Evolutionary conservation across 2,888 invertebrate genomes (phyloP).

Genomic region (Caenorhabditis panamensis): DNA sequence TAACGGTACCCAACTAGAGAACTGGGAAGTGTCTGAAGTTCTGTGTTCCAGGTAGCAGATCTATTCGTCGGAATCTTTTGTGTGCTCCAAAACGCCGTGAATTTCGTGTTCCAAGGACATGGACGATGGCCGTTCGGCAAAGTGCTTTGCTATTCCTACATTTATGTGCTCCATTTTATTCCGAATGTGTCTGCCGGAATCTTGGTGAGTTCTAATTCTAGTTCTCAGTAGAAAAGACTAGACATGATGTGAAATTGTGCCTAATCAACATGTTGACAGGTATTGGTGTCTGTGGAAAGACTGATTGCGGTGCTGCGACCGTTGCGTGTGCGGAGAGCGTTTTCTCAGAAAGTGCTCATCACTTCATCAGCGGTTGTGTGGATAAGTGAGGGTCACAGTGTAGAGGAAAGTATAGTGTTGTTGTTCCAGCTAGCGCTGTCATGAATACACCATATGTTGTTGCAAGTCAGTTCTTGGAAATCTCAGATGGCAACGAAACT

Average conservation of each 20-base stretch:
- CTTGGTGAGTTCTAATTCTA: constrained; percentile 84
- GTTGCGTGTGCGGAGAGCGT: constrained; percentile 74
- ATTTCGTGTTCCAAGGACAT: constrained; percentile 76
- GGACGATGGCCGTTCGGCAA: constrained; percentile 83
- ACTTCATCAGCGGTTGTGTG: constrained; percentile 75
- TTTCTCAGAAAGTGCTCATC: constrained; percentile 73
- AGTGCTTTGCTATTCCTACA: constrained; percentile 92
- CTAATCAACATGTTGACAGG: constrained; percentile 62
- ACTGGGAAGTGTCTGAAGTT: neutral
- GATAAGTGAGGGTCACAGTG: constrained; percentile 53
- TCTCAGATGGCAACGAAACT: constrained; percentile 68
- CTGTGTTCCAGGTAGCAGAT: constrained; percentile 86
- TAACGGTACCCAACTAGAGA: constrained; percentile 84
- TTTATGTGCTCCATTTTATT: constrained; percentile 91
- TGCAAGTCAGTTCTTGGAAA: constrained; percentile 75
- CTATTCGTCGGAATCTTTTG: constrained; percentile 93
- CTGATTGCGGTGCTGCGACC: constrained; percentile 79
- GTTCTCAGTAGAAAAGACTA: neutral
- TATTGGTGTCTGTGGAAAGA: constrained; percentile 78
- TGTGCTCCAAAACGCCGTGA: constrained; percentile 90
- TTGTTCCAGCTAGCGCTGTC: constrained; percentile 62
- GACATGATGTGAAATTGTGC: neutral
- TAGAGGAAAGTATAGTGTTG: neutral
- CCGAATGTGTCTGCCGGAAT: constrained; percentile 92
- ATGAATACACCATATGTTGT: constrained; percentile 79